Base-by-base conservation (phyloP, 2,888 invertebrate species). In the Laspeyria flexula region DNA sequence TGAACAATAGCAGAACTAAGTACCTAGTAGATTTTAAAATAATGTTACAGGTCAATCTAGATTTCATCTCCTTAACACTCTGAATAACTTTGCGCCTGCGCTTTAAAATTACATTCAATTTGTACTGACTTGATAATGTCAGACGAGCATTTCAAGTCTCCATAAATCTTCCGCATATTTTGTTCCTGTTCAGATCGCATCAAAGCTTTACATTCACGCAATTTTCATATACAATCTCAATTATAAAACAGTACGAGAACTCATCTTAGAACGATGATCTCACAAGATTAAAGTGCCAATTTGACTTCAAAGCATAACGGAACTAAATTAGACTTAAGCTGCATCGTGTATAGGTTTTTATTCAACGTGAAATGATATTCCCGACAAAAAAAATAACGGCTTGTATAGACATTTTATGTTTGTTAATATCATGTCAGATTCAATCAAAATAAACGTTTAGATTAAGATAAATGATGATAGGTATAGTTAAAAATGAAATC, bases 231-330 rank as follows among this genome's bases (percentile, higher is more conserved):
- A 43, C 45, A 44, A 46, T 48, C 51, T 48, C 50, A 60, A 39
- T 50, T 30, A 50, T 43, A 42, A 38, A 13, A 3, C 15, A 21
- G 35, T 33, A 40, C 43, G 25, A 18, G 38, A 49, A 30, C 40
- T 44, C 49, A 35, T 33, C 21, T 29, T 27, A 41, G 35, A 31
- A 37, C 45, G 15, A 55, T 50, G 46, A 60, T 56, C 44, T 49
- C 51, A 53, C 43, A 16, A 61, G 23, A 61, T 55, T 44, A 40
- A 40, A 51, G 41, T 48, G 53, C 50, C 47, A 53, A 67, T 52
- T 59, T 41, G 13, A 25, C 38, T 59, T 51, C 27, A 16, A 47
- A 51, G 12, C 39, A 42, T 60, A 60, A 60, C 54, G 56, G 60
- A 45, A 55, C 49, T 43, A 44, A 70, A 54, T 50, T 46, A 46